A percentile compares a stretch with the other conserved stretches of the same genome.
Conservation (phyloP, 2,888 invertebrate genomes). For the Sphaerophoria taeniata region DNA sequence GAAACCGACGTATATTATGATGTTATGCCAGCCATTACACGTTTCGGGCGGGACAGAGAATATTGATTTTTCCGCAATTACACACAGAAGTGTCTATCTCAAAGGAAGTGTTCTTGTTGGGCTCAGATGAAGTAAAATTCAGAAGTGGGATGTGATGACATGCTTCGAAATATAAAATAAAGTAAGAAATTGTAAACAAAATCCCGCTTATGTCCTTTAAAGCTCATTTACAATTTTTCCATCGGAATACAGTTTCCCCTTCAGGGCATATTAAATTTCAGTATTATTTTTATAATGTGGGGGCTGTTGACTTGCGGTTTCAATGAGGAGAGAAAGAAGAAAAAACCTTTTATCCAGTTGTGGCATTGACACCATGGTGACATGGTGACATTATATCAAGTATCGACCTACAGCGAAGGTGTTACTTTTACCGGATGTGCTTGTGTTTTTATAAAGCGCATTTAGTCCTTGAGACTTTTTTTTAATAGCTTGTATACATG, state of each 20-base stretch:
- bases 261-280: constrained; percentile 25
- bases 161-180: too few relatives aligned
- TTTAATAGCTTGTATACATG: not conserved
- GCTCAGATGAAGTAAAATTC: too few relatives aligned
- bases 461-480: not conserved
- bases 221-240: not conserved
- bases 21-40: too few relatives aligned
- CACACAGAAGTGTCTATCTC: too few relatives aligned
- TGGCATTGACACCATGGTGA: constrained; percentile 29
- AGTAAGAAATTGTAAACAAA: too few relatives aligned
- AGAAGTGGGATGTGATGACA: too few relatives aligned
- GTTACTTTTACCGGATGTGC: constrained; percentile 24
- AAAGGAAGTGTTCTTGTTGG: too few relatives aligned
- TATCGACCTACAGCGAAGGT: constrained; percentile 32
- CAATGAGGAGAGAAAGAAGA: not conserved
- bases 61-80: too few relatives aligned
- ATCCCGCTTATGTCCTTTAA: not conserved
- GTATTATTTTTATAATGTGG: not conserved
- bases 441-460: not conserved
- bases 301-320: constrained; percentile 10
- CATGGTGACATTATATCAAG: constrained; percentile 26
- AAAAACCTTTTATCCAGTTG: not conserved
- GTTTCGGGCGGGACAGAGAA: too few relatives aligned
- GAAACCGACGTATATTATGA: too few relatives aligned
- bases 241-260: not conserved